Evolutionary conservation across 2,888 invertebrate species (phyloP).

Genomic region (Eupelmus urozonus): DNA sequence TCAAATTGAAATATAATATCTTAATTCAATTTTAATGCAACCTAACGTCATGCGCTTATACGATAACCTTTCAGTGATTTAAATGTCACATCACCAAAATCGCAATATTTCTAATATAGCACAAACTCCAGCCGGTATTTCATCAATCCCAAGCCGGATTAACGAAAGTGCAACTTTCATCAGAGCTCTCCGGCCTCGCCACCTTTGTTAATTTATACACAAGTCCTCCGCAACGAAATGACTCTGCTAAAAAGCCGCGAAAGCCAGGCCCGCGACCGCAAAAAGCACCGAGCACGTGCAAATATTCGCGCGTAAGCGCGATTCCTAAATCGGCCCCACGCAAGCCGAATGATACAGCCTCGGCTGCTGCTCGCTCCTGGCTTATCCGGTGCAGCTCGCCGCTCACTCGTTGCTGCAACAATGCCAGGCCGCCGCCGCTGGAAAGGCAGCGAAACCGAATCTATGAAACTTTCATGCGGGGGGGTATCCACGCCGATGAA

Average conservation of each 20-base stretch:
- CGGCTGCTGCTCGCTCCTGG: background rate
- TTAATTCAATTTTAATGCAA: too few species aligned
- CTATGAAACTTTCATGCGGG: conserved; percentile 57
- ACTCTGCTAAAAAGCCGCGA: conserved; percentile 2
- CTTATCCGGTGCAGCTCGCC: conserved; percentile 3
- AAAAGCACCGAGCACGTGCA: conserved; percentile 10
- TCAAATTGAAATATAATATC: background rate
- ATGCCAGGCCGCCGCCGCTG: conserved; percentile 44
- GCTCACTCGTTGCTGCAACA: conserved; percentile 38
- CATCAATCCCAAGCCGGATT: too few species aligned
- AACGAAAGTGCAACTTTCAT: conserved; percentile 22
- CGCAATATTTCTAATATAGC: too few species aligned
- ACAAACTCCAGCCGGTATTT: too few species aligned
- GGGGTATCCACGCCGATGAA: conserved; percentile 15
- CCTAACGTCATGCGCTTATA: too few species aligned
- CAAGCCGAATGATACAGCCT: too few species aligned
- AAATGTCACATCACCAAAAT: too few species aligned
- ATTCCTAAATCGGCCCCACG: conserved; percentile 22
- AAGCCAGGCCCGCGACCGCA: conserved; percentile 34
- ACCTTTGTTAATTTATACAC: conserved; percentile 31
- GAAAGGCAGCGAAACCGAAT: conserved; percentile 58
- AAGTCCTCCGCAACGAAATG: conserved; percentile 27
- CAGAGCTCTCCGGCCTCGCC: background rate
- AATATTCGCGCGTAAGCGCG: conserved; percentile 48
- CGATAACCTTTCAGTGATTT: too few species aligned